phyloP scores from a whole-genome alignment of 2,113 vertebrate genomes.

The Forbesichthys agassizii region DNA sequence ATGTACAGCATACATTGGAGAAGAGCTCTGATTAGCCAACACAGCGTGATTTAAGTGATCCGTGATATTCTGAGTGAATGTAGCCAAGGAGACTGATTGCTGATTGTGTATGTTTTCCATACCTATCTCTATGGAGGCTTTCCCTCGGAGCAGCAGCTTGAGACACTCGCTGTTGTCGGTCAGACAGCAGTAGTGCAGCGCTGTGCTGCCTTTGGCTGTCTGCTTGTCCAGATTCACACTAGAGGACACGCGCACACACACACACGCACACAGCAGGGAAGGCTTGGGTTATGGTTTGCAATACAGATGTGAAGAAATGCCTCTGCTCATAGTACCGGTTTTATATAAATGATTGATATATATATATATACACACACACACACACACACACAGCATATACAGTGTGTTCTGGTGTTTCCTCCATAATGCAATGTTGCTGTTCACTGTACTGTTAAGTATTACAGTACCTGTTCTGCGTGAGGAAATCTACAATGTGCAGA shows the following conservation, averaged over 20 bases:
- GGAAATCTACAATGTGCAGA: slow-evolving; percentile 95
- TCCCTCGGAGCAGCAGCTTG: slow-evolving; percentile 94
- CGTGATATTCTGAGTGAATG: no score
- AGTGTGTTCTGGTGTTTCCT: background rate
- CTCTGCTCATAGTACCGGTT: background rate
- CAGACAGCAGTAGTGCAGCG: slow-evolving; percentile 97
- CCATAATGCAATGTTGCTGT: no score
- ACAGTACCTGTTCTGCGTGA: slow-evolving; percentile 92
- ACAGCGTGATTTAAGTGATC: no score
- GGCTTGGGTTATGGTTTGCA: background rate
- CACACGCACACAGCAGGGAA: slow-evolving; percentile 20
- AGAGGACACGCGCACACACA: slow-evolving; percentile 6
- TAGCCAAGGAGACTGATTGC: no score
- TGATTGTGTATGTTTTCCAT: slow-evolving; percentile 42
- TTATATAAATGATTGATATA: no score
- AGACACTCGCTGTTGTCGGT: slow-evolving; percentile 97
- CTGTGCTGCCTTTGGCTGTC: slow-evolving; percentile 93
- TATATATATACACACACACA: no score
- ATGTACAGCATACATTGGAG: no score
- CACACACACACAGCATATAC: no score
- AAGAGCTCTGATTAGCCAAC: no score
- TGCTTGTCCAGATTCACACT: slow-evolving; percentile 97
- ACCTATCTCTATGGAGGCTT: slow-evolving; percentile 97
- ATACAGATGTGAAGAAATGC: background rate
- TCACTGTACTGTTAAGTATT: no score